Evolutionary conservation across 2,888 invertebrate genomes (phyloP), one percentile per base, ranked within the genome.

Genomic region (Galeruca laticollis): DNA sequence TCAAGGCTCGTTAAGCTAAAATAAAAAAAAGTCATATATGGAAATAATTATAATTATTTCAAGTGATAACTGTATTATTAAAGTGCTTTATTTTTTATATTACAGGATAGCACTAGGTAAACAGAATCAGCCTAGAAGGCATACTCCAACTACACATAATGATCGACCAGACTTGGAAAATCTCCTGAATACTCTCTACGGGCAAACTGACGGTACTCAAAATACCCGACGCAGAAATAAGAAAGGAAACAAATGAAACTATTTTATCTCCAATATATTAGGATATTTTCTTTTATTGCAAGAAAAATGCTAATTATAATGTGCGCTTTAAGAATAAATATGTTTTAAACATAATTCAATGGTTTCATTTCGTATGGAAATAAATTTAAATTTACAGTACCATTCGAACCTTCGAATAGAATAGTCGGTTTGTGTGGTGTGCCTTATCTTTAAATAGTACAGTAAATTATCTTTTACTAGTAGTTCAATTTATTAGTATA

Each of bases 131-230:
- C 82, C 79, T 18, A 75, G 79, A 43, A 78, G 79, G 72, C 77
- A 80, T 69, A 77, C 76, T 49, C 69, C 79, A 40, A 75, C 82
- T 26, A 74, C 80, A 75, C 81, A 75, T 78, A 91, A 91, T 71
- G 90, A 91, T 74, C 90, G 90, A 80, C 93, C 94, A 79, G 93
- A 94, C 83, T 87, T 94, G 75, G 94, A 94, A 83, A 93, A 94
- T 85, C 92, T 94, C 84, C 88, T 95, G 78, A 94, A 93, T 86
- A 93, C 91, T 80, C 86, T 94, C 74, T 94, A 93, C 86, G 92
- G 89, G 81, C 91, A 93, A 82, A 88, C 89, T 51, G 87, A 87
- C 20, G 75, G 72, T 60, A 83, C 75, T 47, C 75, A 66, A 73
- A 77, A 73, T 72, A 83, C 60, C 69, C 84, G 76, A 63, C 79